phyloP scores from a whole-genome alignment of 2,113 vertebrate genomes.

The Ceyx melanurus region DNA sequence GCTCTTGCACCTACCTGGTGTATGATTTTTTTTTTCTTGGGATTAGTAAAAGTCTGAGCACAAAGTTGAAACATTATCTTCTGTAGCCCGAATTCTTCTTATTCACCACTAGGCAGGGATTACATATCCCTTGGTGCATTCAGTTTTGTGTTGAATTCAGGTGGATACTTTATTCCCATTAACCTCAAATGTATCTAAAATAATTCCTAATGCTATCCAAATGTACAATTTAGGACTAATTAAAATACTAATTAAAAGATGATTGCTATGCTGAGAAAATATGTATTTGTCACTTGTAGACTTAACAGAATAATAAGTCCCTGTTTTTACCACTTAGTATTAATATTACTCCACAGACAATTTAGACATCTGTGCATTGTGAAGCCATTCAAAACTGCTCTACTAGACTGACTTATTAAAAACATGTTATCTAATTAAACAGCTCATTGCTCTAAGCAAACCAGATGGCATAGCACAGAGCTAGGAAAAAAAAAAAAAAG shows the following conservation, averaged over 20 bases:
- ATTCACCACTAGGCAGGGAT: background rate
- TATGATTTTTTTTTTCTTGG: background rate
- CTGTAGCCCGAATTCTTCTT: background rate
- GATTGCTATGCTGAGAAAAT: background rate
- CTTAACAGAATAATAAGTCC: background rate
- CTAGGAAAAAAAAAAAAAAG: background rate
- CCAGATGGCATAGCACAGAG: constrained; percentile 56
- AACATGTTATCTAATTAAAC: constrained; percentile 64
- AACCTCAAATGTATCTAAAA: constrained; percentile 12
- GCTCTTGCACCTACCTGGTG: background rate
- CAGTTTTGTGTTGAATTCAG: background rate
- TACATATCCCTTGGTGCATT: background rate
- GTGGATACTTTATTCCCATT: background rate
- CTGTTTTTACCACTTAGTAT: constrained; percentile 13
- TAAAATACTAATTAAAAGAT: constrained; percentile 22
- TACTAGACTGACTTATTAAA: constrained; percentile 61
- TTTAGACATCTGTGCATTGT: constrained; percentile 55
- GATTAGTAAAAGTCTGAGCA: background rate
- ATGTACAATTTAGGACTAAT: background rate
- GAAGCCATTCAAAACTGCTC: constrained; percentile 48
- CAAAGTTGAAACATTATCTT: background rate
- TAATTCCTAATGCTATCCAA: background rate
- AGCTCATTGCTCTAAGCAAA: constrained; percentile 64
- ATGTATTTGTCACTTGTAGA: background rate
- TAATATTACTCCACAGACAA: constrained; percentile 37